phyloP scores from a whole-genome alignment of 2,113 vertebrate genomes.

The Erythrolamprus reginae region DNA sequence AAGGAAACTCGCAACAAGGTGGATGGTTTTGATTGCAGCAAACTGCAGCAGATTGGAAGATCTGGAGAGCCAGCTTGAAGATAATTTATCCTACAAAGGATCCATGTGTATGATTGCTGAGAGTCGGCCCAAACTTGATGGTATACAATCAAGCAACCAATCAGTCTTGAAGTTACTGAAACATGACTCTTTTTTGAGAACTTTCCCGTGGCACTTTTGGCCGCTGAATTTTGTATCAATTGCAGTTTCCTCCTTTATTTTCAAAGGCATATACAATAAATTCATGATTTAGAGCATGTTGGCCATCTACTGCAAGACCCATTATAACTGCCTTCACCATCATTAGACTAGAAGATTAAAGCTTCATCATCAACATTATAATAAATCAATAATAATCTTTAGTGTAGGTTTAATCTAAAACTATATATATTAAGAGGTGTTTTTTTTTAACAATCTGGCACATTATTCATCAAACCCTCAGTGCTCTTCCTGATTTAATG shows the following conservation, averaged over 20 bases:
- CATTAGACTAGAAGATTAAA: neutral
- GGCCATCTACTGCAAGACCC: neutral
- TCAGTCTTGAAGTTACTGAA: neutral
- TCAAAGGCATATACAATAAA: neutral
- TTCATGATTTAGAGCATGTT: neutral
- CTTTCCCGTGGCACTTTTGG: neutral
- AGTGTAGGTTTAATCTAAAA: neutral
- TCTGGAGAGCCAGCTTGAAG: neutral
- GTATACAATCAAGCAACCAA: neutral
- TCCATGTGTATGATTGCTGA: neutral
- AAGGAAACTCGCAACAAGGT: neutral
- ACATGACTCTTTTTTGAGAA: neutral
- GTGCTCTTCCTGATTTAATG: conserved; percentile 11
- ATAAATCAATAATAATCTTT: neutral
- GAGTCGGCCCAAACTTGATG: neutral
- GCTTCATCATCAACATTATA: neutral
- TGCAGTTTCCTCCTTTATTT: neutral
- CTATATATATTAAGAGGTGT: neutral
- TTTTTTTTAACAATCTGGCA: neutral
- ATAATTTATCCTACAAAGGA: neutral
- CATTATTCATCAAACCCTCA: neutral
- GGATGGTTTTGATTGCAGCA: neutral
- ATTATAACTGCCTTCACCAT: neutral
- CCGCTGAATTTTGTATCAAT: neutral
- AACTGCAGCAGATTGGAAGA: neutral